phyloP scores from a whole-genome alignment of 2,113 vertebrate species.

The Scalopus aquaticus region DNA sequence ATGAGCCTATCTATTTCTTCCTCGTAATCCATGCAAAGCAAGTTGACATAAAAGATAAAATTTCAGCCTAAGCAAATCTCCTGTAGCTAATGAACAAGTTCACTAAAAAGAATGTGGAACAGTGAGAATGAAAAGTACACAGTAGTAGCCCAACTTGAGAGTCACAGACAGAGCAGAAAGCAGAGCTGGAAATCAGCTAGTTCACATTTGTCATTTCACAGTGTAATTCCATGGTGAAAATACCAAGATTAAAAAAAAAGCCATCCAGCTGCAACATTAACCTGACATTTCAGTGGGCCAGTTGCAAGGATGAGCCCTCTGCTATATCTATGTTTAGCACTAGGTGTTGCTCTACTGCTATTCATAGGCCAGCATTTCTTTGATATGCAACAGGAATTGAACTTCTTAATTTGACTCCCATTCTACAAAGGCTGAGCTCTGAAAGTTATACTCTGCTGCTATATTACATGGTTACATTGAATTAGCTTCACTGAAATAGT shows the following conservation, averaged over 20 bases:
- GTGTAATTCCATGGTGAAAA: not conserved
- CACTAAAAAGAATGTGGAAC: not conserved
- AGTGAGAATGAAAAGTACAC: not conserved
- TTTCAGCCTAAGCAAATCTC: not conserved
- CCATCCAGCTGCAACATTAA: not conserved
- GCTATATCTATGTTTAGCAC: constrained; percentile 81
- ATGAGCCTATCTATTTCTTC: not conserved
- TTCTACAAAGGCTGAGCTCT: not conserved
- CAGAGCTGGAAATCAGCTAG: not conserved
- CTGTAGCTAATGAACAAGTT: not conserved
- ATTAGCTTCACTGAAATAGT: not conserved
- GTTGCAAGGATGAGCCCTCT: not conserved
- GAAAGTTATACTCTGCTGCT: not conserved
- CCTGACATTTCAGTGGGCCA: not conserved
- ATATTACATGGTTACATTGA: not conserved
- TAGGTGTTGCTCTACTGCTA: constrained; percentile 86
- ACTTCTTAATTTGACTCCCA: constrained; percentile 52
- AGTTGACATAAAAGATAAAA: constrained; percentile 39
- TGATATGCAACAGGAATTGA: not conserved
- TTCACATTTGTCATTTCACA: not conserved
- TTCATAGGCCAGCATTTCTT: constrained; percentile 64
- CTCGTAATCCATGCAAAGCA: not conserved
- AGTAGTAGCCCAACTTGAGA: not conserved
- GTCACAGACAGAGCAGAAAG: not conserved
- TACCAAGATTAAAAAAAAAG: not conserved